A percentile compares a stretch with the other conserved stretches of the same genome.
phyloP scores from a whole-genome alignment of 2,888 invertebrate species.

The Clunio marinus region DNA sequence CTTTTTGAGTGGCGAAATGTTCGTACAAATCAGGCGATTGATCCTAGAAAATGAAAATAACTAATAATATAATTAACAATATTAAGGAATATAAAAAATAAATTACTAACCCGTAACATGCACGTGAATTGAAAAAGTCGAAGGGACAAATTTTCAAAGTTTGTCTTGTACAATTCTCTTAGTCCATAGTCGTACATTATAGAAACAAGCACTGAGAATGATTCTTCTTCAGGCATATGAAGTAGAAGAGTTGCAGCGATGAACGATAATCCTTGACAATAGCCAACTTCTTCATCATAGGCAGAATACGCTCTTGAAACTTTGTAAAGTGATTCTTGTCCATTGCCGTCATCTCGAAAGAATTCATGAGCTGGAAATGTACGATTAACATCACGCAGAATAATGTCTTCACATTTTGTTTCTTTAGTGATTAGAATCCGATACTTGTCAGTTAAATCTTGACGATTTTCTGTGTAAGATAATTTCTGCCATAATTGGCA shows the following conservation, averaged over 20 bases:
- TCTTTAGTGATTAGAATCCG: conserved; percentile 82
- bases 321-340: conserved; percentile 93
- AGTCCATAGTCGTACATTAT: conserved; percentile 96
- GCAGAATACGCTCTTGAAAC: conserved; percentile 97
- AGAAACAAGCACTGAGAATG: conserved; percentile 92
- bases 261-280: conserved; percentile 98
- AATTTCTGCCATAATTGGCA: conserved; percentile 85
- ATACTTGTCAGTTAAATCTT: conserved; percentile 86
- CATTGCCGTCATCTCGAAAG: conserved; percentile 92
- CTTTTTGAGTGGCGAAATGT: conserved; percentile 58
- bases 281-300: conserved; percentile 95
- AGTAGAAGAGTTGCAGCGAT: conserved; percentile 91
- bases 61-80: conserved; percentile 17
- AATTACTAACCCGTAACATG: conserved; percentile 73
- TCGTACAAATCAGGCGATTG: conserved; percentile 75
- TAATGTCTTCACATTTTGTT: conserved; percentile 90
- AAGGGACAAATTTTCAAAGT: conserved; percentile 93
- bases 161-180: conserved; percentile 91
- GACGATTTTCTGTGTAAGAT: conserved; percentile 78
- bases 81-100: too few relatives aligned
- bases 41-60: conserved; percentile 56
- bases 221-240: conserved; percentile 99
- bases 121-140: conserved; percentile 91
- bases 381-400: conserved; percentile 92
- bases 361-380: conserved; percentile 99